Conservation (phyloP, 2,888 invertebrate genomes). For the Chalcis sispes region DNA sequence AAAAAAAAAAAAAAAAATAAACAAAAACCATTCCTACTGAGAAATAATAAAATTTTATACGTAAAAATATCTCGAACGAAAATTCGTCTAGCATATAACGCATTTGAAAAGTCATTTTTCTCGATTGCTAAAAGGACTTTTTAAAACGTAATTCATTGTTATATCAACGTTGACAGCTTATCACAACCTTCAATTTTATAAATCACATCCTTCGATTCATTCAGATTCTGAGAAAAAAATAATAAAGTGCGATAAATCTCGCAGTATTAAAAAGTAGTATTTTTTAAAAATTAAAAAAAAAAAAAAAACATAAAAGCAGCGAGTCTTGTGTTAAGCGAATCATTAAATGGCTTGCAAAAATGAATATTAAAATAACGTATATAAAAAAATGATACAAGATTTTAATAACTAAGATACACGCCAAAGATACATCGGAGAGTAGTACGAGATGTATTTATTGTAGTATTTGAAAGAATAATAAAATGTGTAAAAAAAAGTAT, state of each 20-base stretch:
- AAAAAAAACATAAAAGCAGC: constrained; percentile 2
- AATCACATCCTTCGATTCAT: constrained; percentile 5
- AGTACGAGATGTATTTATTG: constrained; percentile 48
- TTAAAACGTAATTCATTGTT: constrained; percentile 2
- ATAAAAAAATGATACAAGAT: constrained; percentile 9
- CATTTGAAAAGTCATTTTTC: too few species aligned
- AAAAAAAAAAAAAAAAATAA: too few species aligned
- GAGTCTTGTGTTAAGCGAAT: not conserved
- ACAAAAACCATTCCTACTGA: too few species aligned
- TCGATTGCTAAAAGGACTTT: not conserved
- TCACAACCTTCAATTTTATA: constrained; percentile 31
- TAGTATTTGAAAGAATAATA: constrained; percentile 27
- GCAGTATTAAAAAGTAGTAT: constrained; percentile 58
- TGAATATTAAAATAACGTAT: not conserved
- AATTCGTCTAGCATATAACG: too few species aligned
- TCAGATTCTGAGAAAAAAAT: constrained; percentile 12
- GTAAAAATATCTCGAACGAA: not conserved
- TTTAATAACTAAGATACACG: constrained; percentile 54
- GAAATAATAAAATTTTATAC: constrained; percentile 36
- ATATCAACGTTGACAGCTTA: not conserved
- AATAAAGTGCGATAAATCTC: constrained; percentile 32
- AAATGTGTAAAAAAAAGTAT: constrained; percentile 31
- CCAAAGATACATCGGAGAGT: constrained; percentile 64
- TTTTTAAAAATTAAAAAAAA: constrained; percentile 42
- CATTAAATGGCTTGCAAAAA: too few species aligned